Base-by-base conservation (phyloP, 2,888 invertebrate genomes). In the Callyntrura guangdongensis region DNA sequence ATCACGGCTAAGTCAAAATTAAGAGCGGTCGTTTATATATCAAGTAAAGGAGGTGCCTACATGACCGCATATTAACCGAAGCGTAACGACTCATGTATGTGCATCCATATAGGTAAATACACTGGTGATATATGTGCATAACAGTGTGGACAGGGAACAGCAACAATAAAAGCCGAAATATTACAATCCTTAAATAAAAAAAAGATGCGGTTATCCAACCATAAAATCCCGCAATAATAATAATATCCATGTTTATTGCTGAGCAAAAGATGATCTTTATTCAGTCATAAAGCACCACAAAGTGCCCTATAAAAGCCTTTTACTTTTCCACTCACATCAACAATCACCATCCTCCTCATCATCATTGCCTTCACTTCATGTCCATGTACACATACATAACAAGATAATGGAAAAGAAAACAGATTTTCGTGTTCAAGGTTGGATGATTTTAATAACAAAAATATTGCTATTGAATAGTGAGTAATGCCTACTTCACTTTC, bases 191-290 rank as follows among this genome's bases (percentile, higher is more conserved):
- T 87, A 20, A 53, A 82, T 25, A 12, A 47, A 53, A 64, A 56
- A 77, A 77, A 69, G 88, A 88, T 83, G 88, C 61, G 88, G 88
- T 89, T 89, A 89, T 82, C 88, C 88, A 89, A 89, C 88, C 88
- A 83, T 89, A 83, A 89, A 89, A 89, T 89, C 88, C 88, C 83
- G 88, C 82, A 89, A 89, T 89, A 89, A 83, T 89, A 69, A 89
- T 83, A 89, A 88, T 88, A 88, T 89, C 88, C 88, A 89, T 74
- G 82, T 89, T 89, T 89, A 89, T 89, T 82, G 36, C 88, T 89
- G 88, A 74, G 74, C 82, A 82, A 83, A 83, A 72, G 82, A 82
- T 89, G 81, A 81, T 87, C 87, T 87, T 69, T 81, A 81, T 59
- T 81, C 81, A 47, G 12, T 45, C 83, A 72, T 74, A 82, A 87